Base-by-base conservation (phyloP, 2,797 vertebrate genomes). In the Chromobotia macracanthus region DNA sequence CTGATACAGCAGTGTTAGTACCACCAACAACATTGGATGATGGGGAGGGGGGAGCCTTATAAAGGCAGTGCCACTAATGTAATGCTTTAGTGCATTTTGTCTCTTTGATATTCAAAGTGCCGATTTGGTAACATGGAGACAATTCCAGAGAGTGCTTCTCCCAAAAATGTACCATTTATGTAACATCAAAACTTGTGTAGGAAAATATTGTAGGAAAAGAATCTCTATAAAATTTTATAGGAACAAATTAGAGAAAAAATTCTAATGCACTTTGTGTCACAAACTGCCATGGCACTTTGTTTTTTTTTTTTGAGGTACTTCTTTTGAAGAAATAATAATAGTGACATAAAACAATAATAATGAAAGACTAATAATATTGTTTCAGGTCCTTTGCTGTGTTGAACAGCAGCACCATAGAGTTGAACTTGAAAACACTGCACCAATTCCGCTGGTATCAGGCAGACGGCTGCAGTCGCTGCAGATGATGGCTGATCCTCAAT, bases 361-460 rank as follows among this genome's bases (percentile, higher is more conserved):
- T 44, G 10, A 79, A 60, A 91, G 87, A 88, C 87, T 91, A 91
- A 87, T 89, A 87, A 86, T 16, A 31, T 91, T 82, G 82, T 77
- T 44, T 87, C 87, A 85, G 86, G 89, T 89, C 84, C 84, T 88
- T 89, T 91, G 90, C 92, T 95, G 94, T 95, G 95, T 95, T 88
- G 92, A 93, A 95, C 94, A 96, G 94, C 97, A 99, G 97, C 97
- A 99, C 97, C 97, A 95, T 95, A 44, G 90, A 91, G 94, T 93
- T 88, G 89, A 91, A 88, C 88, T 88, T 89, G 90, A 90, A 91
- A 92, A 95, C 91, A 92, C 93, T 87, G 93, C 91, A 93, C 93
- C 93, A 90, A 91, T 90, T 90, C 92, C 91, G 85, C 88, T 90
- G 90, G 87, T 90, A 87, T 89, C 88, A 82, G 44, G 50, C 38